Evolutionary conservation across 2,888 invertebrate species (phyloP).

Genomic region (Drymonia ruficornis): DNA sequence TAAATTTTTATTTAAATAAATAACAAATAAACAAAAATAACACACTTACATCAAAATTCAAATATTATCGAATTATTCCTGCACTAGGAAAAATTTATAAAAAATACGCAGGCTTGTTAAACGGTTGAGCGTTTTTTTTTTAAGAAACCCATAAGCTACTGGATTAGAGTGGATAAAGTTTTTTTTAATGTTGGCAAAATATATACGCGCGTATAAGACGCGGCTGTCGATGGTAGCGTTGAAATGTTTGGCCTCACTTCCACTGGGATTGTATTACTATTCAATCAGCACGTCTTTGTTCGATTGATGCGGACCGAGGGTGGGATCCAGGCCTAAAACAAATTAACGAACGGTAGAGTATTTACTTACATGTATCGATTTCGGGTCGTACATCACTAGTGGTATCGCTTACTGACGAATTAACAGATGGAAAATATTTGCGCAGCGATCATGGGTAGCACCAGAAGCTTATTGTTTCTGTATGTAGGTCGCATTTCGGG

Average conservation of each 20-base stretch:
- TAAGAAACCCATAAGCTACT: no score
- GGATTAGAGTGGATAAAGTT: no score
- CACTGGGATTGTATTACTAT: conserved; percentile 66
- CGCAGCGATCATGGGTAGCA: conserved; percentile 19
- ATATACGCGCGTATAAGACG: no score
- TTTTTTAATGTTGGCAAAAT: no score
- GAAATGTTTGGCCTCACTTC: conserved; percentile 50
- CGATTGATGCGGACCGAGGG: conserved; percentile 52
- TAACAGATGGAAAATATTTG: conserved; percentile 58
- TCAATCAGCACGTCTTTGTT: conserved; percentile 68
- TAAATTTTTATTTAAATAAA: no score
- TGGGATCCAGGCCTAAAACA: conserved; percentile 55
- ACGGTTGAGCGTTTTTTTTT: no score
- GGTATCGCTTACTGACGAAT: conserved; percentile 68
- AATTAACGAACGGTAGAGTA: conserved; percentile 50
- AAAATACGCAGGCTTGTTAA: no score
- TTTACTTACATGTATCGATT: conserved; percentile 64
- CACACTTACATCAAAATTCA: no score
- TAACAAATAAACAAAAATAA: no score
- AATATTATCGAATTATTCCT: no score
- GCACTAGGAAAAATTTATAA: no score
- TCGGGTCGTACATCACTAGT: conserved; percentile 49
- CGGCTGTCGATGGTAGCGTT: no score
- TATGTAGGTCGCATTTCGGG: background rate
- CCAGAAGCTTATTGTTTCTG: conserved; percentile 1